Evolutionary conservation across 2,797 vertebrate genomes (phyloP).

Genomic region (Sandelia bainsii): DNA sequence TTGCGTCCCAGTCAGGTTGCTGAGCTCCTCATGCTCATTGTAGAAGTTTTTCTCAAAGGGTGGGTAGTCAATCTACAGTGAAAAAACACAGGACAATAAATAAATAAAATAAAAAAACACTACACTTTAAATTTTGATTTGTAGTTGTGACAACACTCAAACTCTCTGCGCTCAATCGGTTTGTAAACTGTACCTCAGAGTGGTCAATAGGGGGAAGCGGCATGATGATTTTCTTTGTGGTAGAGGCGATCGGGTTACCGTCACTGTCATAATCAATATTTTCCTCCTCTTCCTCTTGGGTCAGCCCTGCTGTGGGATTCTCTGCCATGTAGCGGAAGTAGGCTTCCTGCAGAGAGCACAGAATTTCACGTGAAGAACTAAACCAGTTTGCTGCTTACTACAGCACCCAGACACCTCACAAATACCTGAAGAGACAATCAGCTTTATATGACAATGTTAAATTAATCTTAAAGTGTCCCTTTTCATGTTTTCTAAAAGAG

Average conservation of each 20-base stretch:
- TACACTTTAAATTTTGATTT: neutral
- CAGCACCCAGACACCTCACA: slow-evolving; percentile 25
- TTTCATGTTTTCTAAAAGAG: slow-evolving; percentile 16
- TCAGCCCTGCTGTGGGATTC: slow-evolving; percentile 96
- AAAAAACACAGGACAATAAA: neutral
- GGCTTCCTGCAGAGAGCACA: slow-evolving; percentile 93
- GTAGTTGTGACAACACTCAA: neutral
- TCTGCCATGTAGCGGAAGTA: slow-evolving; percentile 99
- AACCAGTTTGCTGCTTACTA: neutral
- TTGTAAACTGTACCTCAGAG: slow-evolving; percentile 87
- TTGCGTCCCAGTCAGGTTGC: slow-evolving; percentile 88
- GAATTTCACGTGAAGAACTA: slow-evolving; percentile 53
- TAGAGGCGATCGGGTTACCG: slow-evolving; percentile 93
- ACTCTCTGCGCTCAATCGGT: neutral
- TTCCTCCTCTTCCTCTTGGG: slow-evolving; percentile 95
- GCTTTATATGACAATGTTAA: slow-evolving; percentile 6
- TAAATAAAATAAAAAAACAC: neutral
- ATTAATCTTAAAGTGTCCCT: slow-evolving; percentile 33
- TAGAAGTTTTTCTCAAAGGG: slow-evolving; percentile 99
- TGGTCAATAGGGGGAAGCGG: slow-evolving; percentile 97
- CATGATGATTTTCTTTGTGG: slow-evolving; percentile 95
- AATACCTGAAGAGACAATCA: slow-evolving; percentile 31
- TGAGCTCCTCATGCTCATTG: slow-evolving; percentile 96
- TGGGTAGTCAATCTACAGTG: slow-evolving; percentile 93
- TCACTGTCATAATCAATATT: slow-evolving; percentile 98